Evolutionary conservation across 2,113 vertebrate genomes (phyloP).

Genomic region (Gymnogyps californianus): DNA sequence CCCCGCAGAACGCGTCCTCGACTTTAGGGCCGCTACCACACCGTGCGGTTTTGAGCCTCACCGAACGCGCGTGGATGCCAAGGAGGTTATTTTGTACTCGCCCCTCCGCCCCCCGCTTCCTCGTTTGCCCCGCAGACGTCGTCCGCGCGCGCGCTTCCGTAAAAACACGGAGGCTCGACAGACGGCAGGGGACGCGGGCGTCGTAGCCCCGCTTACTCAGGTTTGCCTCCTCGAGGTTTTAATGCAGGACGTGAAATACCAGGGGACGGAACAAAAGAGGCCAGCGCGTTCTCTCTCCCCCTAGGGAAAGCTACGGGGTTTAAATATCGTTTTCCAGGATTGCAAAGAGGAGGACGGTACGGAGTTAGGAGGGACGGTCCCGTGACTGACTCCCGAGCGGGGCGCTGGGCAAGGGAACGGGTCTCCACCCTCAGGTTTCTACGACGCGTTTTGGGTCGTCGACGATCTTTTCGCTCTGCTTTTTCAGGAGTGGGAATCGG

Average conservation of each 20-base stretch:
- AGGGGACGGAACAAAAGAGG: background rate
- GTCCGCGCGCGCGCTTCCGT: accelerated
- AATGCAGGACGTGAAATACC: background rate
- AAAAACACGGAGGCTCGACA: background rate
- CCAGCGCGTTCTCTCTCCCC: background rate
- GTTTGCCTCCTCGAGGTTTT: background rate
- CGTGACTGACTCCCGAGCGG: background rate
- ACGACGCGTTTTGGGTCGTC: background rate
- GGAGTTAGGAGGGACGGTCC: background rate
- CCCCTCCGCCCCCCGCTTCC: background rate
- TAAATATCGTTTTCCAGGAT: background rate
- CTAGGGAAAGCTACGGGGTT: background rate
- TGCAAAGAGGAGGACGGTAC: background rate
- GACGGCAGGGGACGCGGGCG: background rate
- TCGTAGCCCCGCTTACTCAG: background rate
- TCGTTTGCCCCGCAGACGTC: background rate
- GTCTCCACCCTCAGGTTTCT: background rate
- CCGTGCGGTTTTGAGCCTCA: background rate
- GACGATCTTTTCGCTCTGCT: background rate
- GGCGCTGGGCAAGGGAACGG: background rate
- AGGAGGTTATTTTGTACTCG: background rate
- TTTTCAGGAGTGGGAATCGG: conserved; percentile 90
- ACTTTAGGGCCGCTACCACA: accelerated
- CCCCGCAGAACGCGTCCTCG: background rate
- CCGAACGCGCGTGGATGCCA: accelerated